Evolutionary conservation across 2,113 vertebrate genomes (phyloP).

Genomic region (Sinosuthora webbiana): DNA sequence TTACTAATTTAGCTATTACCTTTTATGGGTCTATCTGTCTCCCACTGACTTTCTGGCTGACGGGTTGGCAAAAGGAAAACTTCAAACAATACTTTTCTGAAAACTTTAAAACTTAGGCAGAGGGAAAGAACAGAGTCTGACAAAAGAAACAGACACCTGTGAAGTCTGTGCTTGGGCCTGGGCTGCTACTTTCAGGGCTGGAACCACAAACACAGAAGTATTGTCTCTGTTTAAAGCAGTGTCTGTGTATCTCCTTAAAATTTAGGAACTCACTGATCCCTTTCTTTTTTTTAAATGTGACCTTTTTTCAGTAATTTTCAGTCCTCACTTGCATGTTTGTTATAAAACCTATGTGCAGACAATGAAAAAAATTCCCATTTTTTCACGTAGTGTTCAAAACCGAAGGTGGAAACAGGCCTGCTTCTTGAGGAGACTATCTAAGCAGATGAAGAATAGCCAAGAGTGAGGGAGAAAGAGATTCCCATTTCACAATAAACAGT

Average conservation of each 20-base stretch:
- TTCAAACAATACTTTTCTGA: background rate
- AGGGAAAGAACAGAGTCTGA: background rate
- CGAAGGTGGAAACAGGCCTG: background rate
- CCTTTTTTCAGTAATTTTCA: background rate
- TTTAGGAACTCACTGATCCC: background rate
- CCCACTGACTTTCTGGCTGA: constrained; percentile 5
- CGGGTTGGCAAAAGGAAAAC: background rate
- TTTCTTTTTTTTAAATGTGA: background rate
- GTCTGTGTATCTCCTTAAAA: background rate
- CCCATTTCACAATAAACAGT: background rate
- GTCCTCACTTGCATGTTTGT: background rate
- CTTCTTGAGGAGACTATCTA: background rate
- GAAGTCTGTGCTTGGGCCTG: background rate
- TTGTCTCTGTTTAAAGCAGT: background rate
- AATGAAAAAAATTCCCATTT: background rate
- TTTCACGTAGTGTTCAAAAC: background rate
- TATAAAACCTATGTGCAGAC: background rate
- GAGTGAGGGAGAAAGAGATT: background rate
- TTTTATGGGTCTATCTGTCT: constrained; percentile 40
- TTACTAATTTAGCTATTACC: constrained; percentile 44
- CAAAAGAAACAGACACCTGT: background rate
- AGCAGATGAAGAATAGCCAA: background rate
- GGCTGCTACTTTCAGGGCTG: background rate
- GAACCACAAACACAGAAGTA: background rate
- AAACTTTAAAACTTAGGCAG: background rate